These are phyloP conservation scores for Fundulus diaphanus DNA, from an alignment of 2,797 vertebrate species.

Conservation along the genomic window DNA sequence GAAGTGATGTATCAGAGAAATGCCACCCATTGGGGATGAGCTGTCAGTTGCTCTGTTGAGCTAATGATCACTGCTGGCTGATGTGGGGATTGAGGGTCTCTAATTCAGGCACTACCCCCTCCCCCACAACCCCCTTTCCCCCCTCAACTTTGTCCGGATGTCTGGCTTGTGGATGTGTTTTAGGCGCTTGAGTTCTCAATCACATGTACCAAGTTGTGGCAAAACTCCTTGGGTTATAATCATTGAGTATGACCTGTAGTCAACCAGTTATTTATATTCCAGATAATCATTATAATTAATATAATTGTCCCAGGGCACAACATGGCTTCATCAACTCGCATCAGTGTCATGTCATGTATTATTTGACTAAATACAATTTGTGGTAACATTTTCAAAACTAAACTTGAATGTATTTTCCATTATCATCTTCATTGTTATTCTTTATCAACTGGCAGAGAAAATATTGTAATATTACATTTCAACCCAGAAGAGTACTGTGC, in stretches of 20 bases:
- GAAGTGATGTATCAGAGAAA: conserved; percentile 74
- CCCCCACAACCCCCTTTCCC: conserved; percentile 21
- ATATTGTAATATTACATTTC: too few species aligned
- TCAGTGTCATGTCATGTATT: background rate
- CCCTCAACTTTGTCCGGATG: conserved; percentile 7
- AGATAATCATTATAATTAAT: conserved; percentile 9
- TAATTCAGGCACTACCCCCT: conserved; percentile 57
- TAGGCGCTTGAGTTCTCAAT: conserved; percentile 18
- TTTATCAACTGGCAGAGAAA: too few species aligned
- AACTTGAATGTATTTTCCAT: background rate
- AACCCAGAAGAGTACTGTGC: too few species aligned
- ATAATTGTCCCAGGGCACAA: background rate
- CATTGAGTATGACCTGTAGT: background rate
- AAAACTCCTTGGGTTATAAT: background rate
- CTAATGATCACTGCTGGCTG: conserved; percentile 75
- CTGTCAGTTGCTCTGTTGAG: conserved; percentile 76
- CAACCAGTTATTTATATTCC: background rate
- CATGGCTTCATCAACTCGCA: background rate
- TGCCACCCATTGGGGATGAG: conserved; percentile 67
- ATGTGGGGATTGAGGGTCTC: conserved; percentile 66
- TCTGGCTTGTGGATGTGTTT: conserved; percentile 33
- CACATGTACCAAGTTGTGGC: background rate
- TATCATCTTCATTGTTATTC: too few species aligned
- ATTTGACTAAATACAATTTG: background rate
- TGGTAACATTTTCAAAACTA: background rate